A percentile compares a stretch with the other conserved stretches of the same genome.
phyloP scores from a whole-genome alignment of 2,113 vertebrate species.

The Paraplagusia blochii region DNA sequence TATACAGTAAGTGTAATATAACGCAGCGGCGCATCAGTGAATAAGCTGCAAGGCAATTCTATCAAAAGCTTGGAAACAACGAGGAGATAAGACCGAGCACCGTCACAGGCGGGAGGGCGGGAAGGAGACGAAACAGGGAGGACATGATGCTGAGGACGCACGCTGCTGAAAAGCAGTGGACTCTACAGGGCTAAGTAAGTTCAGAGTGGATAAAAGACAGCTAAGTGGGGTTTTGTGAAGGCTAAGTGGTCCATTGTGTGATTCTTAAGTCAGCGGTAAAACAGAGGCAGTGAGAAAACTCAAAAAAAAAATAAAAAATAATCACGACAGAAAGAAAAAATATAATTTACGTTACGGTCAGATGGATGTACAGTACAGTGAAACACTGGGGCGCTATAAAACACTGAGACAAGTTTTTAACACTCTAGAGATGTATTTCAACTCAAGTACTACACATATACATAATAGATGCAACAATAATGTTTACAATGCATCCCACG shows the following conservation, averaged over 20 bases:
- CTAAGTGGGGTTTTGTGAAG: conserved; percentile 26
- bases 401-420: too few species aligned
- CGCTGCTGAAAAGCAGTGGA: conserved; percentile 21
- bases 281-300: neutral
- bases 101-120: conserved; percentile 24
- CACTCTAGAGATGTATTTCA: too few species aligned
- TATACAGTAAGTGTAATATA: conserved; percentile 1
- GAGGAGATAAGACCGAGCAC: conserved; percentile 62
- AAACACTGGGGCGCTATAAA: too few species aligned
- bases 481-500: conserved; percentile 26
- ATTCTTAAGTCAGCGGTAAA: conserved; percentile 9
- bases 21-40: conserved; percentile 35
- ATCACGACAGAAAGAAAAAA: too few species aligned
- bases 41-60: conserved; percentile 49
- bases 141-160: conserved; percentile 30
- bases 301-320: neutral
- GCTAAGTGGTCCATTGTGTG: conserved; percentile 7
- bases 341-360: too few species aligned
- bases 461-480: too few species aligned
- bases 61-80: conserved; percentile 39
- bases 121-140: conserved; percentile 6
- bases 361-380: too few species aligned
- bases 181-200: conserved; percentile 49
- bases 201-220: conserved; percentile 38
- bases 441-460: too few species aligned